Evolutionary conservation across 2,888 invertebrate species (phyloP), one percentile per base, ranked within the genome.

Genomic region (Unio delphinus): DNA sequence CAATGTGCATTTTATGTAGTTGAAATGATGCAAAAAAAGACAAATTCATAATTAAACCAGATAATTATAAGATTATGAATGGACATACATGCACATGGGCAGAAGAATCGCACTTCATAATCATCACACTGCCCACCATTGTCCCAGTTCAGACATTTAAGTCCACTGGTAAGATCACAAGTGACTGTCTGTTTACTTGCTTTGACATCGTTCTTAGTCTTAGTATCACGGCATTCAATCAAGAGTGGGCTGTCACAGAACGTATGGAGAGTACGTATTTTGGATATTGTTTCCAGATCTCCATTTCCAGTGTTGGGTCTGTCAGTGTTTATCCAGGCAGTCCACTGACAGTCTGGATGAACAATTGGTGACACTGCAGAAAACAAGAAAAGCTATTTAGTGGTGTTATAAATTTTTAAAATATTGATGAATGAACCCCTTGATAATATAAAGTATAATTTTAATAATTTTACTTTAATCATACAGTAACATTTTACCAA

Each of bases 181-280:
- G 94, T 93, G 0, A 94, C 94, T 84, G 94, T 93, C 67, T 95
- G 92, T 0, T 94, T 94, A 18, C 94, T 94, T 69, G 93, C 92
- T 80, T 94, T 94, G 0, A 93, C 92, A 0, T 92, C 89, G 70
- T 92, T 91, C 83, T 94, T 93, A 1, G 92, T 91, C 0, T 90
- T 91, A 0, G 93, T 93, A 0, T 94, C 94, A 57, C 95, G 92
- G 83, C 96, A 96, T 86, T 94, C 93, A 72, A 96, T 94, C 78
- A 93, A 92, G 6, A 91, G 92, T 8, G 83, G 83, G 4, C 74
- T 66, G 28, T 72, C 68, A 70, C 87, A 86, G 83, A 84, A 86
- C 18, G 73, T 60, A 65, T 86, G 82, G 11, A 72, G 57, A 54
- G 65, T 69, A 15, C 85, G 70, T 28, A 86, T 82, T 45, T 75